Percentiles rank a stretch among this genome's conserved stretches.
These are phyloP conservation scores for Loripinus fragilis DNA, from an alignment of 2,888 invertebrate genomes.

Conservation along the genomic window DNA sequence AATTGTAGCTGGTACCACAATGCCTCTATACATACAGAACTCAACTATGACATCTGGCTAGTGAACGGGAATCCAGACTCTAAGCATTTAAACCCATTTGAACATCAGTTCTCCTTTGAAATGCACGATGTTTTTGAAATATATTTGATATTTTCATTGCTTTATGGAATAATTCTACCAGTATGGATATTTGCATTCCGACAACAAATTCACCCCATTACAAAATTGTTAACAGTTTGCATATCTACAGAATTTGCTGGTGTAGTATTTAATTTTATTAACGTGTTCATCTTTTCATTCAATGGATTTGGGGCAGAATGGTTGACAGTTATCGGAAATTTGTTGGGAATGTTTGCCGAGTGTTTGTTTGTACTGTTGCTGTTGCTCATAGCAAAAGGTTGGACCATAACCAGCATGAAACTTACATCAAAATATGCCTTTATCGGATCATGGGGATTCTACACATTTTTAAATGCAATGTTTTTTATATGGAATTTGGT, in stretches of 20 bases:
- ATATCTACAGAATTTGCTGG: conserved; percentile 93
- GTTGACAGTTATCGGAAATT: conserved; percentile 94
- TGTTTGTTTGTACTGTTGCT: conserved; percentile 96
- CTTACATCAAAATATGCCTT: conserved; percentile 93
- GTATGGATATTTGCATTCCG: conserved; percentile 95
- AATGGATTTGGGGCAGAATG: conserved; percentile 94
- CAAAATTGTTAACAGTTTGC: conserved; percentile 94
- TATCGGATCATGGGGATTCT: conserved; percentile 95
- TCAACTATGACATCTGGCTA: conserved; percentile 96
- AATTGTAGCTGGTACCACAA: conserved; percentile 75
- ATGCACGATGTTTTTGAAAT: conserved; percentile 93
- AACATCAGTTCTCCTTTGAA: conserved; percentile 98
- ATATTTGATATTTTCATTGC: conserved; percentile 93
- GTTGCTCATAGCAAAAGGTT: conserved; percentile 96
- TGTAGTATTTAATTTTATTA: conserved; percentile 93
- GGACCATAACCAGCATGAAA: conserved; percentile 96
- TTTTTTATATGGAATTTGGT: conserved; percentile 99
- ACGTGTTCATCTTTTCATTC: conserved; percentile 94
- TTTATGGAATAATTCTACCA: conserved; percentile 93
- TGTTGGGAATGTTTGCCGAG: conserved; percentile 95
- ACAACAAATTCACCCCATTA: conserved; percentile 95
- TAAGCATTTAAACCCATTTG: conserved; percentile 90
- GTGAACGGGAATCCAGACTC: conserved; percentile 98
- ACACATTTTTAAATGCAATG: conserved; percentile 94
- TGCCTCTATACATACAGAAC: conserved; percentile 73